A percentile compares a stretch with the other conserved stretches of the same genome.
Evolutionary conservation across 1,140 invertebrate genomes (phyloP).

Genomic region (Condylostylus longicornis): DNA sequence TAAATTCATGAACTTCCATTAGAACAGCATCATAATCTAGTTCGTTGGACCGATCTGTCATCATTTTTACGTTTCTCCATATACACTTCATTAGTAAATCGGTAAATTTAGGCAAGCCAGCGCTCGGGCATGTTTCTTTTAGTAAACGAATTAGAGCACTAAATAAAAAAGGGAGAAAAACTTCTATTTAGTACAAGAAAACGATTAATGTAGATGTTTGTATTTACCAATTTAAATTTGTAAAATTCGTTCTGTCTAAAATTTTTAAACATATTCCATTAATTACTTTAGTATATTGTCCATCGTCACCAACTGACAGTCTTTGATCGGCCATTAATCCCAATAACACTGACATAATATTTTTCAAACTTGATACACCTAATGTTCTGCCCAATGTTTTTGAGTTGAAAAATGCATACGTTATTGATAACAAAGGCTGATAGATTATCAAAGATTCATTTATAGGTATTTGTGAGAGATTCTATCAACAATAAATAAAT

Average conservation of each 20-base stretch:
- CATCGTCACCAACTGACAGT: constrained; percentile 22
- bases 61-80: constrained; percentile 63
- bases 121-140: constrained; percentile 55
- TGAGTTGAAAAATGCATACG: constrained; percentile 72
- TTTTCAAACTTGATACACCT: constrained; percentile 25
- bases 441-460: constrained; percentile 73
- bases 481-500: constrained; percentile 19
- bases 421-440: constrained; percentile 65
- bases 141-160: constrained; percentile 62
- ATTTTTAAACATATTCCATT: constrained; percentile 31
- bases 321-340: constrained; percentile 30
- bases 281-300: constrained; percentile 30
- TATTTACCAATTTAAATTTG: constrained; percentile 28
- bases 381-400: constrained; percentile 45
- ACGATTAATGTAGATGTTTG: not conserved
- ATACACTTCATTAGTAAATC: constrained; percentile 80
- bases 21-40: constrained; percentile 60
- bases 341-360: constrained; percentile 27
- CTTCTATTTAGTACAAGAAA: not conserved
- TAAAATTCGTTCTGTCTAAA: constrained; percentile 29
- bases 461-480: constrained; percentile 56
- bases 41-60: constrained; percentile 53
- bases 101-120: constrained; percentile 46
- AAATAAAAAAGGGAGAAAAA: not conserved
- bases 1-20: constrained; percentile 59